These are phyloP conservation scores for Sceloporus tristichus DNA, from an alignment of 2,113 vertebrate species.

Conservation along the genomic window DNA sequence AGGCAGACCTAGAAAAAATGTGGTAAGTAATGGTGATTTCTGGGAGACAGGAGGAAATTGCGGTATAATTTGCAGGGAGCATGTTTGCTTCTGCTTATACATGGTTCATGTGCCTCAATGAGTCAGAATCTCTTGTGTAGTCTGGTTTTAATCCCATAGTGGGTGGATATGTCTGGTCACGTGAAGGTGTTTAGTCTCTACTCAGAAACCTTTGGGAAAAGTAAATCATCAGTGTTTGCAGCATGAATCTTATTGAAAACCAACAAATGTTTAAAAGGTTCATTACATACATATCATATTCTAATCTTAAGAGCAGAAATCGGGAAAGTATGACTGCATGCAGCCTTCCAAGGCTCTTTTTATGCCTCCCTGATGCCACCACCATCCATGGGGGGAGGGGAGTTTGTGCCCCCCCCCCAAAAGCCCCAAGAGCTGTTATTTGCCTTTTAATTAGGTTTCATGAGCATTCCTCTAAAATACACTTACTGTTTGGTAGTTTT, in stretches of 20 bases:
- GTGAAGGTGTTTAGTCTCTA: not conserved
- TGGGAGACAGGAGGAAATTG: constrained; percentile 23
- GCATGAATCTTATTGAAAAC: not conserved
- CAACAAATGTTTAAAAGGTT: not conserved
- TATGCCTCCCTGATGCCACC: too few species aligned
- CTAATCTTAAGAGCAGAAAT: too few species aligned
- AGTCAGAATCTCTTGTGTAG: not conserved
- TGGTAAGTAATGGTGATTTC: constrained; percentile 77
- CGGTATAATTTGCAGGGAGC: not conserved
- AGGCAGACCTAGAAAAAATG: constrained; percentile 91
- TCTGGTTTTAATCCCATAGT: not conserved
- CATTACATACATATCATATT: not conserved
- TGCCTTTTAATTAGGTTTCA: too few species aligned
- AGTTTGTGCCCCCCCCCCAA: too few species aligned
- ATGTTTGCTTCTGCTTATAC: not conserved
- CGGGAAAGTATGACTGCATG: too few species aligned
- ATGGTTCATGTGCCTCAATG: not conserved
- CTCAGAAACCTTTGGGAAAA: not conserved
- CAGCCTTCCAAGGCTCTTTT: too few species aligned
- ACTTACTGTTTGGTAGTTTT: too few species aligned
- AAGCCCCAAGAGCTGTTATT: too few species aligned
- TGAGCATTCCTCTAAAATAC: too few species aligned
- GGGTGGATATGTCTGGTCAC: not conserved
- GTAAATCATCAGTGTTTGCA: not conserved
- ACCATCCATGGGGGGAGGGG: too few species aligned